Conservation (phyloP, 2,888 invertebrate genomes). For the Atrina japonica region DNA sequence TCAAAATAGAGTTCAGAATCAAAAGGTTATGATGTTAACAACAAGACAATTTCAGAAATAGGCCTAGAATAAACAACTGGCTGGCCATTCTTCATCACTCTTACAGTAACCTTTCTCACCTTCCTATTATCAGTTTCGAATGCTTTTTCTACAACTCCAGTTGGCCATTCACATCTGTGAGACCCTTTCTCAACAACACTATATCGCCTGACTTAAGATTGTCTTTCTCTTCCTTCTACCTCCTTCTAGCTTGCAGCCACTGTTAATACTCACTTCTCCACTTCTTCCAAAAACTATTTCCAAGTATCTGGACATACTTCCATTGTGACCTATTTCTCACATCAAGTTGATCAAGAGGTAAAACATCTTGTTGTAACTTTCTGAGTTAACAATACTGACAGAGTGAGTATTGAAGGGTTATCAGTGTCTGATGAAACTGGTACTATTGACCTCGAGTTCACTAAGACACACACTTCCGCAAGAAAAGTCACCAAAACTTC, state of each 20-base stretch:
- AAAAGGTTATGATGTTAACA: neutral
- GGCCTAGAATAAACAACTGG: constrained; percentile 21
- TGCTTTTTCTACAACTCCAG: constrained; percentile 29
- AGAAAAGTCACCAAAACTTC: constrained; percentile 38
- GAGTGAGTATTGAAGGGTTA: constrained; percentile 24
- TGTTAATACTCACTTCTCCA: constrained; percentile 41
- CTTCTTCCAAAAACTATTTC: constrained; percentile 38
- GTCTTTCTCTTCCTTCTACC: constrained; percentile 29
- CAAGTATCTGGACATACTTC: constrained; percentile 40
- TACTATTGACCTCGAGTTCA: constrained; percentile 40
- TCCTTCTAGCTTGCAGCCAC: constrained; percentile 37
- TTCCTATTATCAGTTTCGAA: constrained; percentile 28
- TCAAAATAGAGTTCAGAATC: neutral
- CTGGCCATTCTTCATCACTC: constrained; percentile 19
- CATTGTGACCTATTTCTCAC: constrained; percentile 31
- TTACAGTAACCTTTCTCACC: constrained; percentile 35
- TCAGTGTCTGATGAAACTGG: constrained; percentile 34
- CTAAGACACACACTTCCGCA: constrained; percentile 38
- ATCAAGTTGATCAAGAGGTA: constrained; percentile 10
- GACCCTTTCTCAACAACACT: constrained; percentile 29
- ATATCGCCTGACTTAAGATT: constrained; percentile 35
- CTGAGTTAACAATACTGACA: constrained; percentile 24
- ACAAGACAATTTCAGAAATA: constrained; percentile 34
- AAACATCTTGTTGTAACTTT: constrained; percentile 18
- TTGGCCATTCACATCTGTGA: constrained; percentile 40